Evolutionary conservation across 1,140 invertebrate species (phyloP), one percentile per base, ranked within the genome.

Genomic region (Plutomurus gul): DNA sequence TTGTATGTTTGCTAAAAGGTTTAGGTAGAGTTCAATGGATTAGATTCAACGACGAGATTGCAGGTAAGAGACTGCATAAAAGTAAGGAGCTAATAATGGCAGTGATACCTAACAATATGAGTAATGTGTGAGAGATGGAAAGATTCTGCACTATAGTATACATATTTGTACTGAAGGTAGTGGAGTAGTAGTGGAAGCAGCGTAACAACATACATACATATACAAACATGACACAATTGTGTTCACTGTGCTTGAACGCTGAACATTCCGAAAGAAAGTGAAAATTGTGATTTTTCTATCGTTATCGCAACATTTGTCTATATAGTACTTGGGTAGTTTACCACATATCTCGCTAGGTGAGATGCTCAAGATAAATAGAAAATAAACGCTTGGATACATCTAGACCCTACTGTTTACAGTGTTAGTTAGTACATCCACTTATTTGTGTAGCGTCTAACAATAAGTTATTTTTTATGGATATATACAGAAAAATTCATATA

Each of bases 241-340:
- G 25, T 65, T 27, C 51, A 60, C 51, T 60, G 25, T 60, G 13
- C 27, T n/a, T 30, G 25, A 65, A 33, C 56, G 56, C 7, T 30
- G 25, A 65, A 33, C 56, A 33, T 65, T 65, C 56, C 56, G 56
- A 65, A 65, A 65, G 56, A 65, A 65, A 65, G 56, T 65, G 56
- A 65, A 65, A 65, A 65, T 65, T 33, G 56, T 33, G 56, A 65
- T 65, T 65, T 65, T 33, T 10, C 33, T 65, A 65, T 65, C 56
- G 30, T 65, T 65, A 65, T 65, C 27, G 56, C 56, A 33, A 25
- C 27, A 65, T 65, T 30, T 36, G 56, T 30, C 56, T 65, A n/a
- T n/a, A n/a, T n/a, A n/a, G n/a, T n/a, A n/a, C n/a, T n/a, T n/a
- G n/a, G n/a, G n/a, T n/a, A n/a, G n/a, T n/a, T n/a, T n/a, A n/a